Conservation (phyloP, 2,797 vertebrate genomes). For the Zenarchopterus dispar region DNA sequence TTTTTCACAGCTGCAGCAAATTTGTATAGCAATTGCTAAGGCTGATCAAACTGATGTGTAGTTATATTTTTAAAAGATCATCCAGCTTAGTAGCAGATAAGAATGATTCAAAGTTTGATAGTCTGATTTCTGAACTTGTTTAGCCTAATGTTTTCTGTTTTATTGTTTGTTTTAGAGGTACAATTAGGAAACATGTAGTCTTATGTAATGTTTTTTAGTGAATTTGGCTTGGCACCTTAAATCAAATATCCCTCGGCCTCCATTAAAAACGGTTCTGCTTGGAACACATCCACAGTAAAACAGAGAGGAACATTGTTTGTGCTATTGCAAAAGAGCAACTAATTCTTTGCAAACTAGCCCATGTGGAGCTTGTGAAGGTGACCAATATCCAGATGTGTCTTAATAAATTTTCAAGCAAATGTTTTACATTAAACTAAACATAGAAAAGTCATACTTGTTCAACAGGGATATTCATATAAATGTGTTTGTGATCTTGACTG, state of each 20-base stretch:
- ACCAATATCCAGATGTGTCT: slow-evolving; percentile 30
- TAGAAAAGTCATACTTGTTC: slow-evolving; percentile 1
- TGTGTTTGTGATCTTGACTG: slow-evolving; percentile 13
- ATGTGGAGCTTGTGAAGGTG: slow-evolving; percentile 43
- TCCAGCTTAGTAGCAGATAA: slow-evolving; percentile 15
- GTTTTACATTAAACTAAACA: slow-evolving; percentile 27
- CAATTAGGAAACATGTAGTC: slow-evolving; percentile 54
- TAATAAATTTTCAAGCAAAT: slow-evolving; percentile 13
- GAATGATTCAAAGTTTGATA: slow-evolving; percentile 16
- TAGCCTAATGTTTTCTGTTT: slow-evolving; percentile 7
- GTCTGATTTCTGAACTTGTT: slow-evolving; percentile 19
- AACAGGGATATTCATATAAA: slow-evolving; percentile 5
- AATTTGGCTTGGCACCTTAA: slow-evolving; percentile 50
- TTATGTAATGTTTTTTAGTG: slow-evolving; percentile 57
- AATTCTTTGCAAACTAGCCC: slow-evolving; percentile 32
- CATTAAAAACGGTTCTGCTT: slow-evolving; percentile 60
- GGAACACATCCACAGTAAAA: slow-evolving; percentile 49
- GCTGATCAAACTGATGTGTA: slow-evolving; percentile 28
- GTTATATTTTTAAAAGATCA: slow-evolving; percentile 17
- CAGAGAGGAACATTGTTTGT: slow-evolving; percentile 57
- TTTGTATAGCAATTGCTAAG: slow-evolving; percentile 35
- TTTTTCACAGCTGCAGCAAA: slow-evolving; percentile 5
- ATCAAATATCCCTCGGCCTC: slow-evolving; percentile 54
- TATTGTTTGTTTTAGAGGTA: slow-evolving; percentile 29
- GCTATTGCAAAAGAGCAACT: slow-evolving; percentile 47